Base-by-base conservation (phyloP, 2,797 vertebrate species). In the Danio aesculapii region DNA sequence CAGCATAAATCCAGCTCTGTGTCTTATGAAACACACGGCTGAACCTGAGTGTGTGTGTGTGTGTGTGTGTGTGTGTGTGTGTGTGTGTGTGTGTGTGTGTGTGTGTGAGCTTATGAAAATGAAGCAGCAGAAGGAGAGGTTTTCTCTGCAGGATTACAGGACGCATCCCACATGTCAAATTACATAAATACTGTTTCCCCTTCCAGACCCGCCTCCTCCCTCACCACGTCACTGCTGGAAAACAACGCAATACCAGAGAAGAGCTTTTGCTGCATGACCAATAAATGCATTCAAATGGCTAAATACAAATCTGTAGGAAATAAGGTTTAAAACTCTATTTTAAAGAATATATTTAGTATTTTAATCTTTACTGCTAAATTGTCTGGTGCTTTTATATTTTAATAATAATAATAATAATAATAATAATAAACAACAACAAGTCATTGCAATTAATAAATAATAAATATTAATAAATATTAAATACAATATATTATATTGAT, bases 101-200 rank as follows among this genome's bases (percentile, higher is more conserved):
- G 16, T 39, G 68, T 16, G 39, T 1, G 57, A 63, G 77, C 6
- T 53, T 71, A 62, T 63, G 67, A 52, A 70, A 43, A 78, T 69
- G 12, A 70, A 79, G 6, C 30, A 30, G 58, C 72, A 75, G 57
- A 75, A 50, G 9, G 47, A 66, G 46, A 52, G 44, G 8, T 49
- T 75, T 19, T 52, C 58, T 62, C 58, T 39, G 14, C n/a, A 52
- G 69, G 78, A 80, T 80, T 80, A 73, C 43, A 72, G 59, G 17
- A 64, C 11, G 2, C 10, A 4, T 49, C 57, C 77, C 89, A 90
- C 88, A 91, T 86, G 88, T 89, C 87, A 86, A 85, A 85, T 91
- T 89, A 91, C 83, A 89, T 87, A 88, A 91, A 92, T 71, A 87
- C 83, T 85, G 82, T 67, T 86, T 89, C 85, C 84, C 61, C 77